Conservation (phyloP, 1,140 invertebrate species). For the Lamellibrachia luymesi region DNA sequence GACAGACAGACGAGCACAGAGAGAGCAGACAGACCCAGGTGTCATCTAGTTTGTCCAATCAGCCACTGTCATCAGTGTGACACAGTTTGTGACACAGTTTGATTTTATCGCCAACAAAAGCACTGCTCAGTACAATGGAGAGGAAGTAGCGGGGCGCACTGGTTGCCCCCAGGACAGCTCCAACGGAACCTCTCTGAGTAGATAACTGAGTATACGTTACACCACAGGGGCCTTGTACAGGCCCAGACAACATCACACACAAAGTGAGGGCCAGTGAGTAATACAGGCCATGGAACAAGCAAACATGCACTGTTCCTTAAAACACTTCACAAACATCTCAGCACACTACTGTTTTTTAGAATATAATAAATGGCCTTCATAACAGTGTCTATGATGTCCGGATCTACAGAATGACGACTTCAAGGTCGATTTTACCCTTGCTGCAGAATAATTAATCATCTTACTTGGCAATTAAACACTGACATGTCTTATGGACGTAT, state of each 20-base stretch:
- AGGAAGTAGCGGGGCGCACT: not conserved
- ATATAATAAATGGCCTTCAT: not conserved
- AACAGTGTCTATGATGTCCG: not conserved
- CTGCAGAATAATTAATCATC: not conserved
- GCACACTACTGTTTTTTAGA: not conserved
- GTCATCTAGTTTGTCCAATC: not conserved
- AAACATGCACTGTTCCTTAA: not conserved
- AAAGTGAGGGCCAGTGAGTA: not conserved
- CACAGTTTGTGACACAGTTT: not conserved
- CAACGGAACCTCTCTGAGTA: not conserved
- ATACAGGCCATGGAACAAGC: not conserved
- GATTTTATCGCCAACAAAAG: not conserved
- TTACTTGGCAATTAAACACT: not conserved
- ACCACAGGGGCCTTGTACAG: not conserved
- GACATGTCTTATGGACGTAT: not conserved
- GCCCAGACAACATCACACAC: not conserved
- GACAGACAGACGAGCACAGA: not conserved
- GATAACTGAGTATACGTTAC: not conserved
- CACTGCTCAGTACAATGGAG: not conserved
- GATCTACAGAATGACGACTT: not conserved
- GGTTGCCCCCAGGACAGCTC: not conserved
- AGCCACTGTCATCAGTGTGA: not conserved
- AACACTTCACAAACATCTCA: not conserved
- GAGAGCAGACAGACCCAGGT: slow-evolving; percentile 12
- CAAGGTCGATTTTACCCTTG: not conserved